These are phyloP conservation scores for Drosophila anomalata DNA, from an alignment of 2,888 invertebrate species.

Conservation along the genomic window DNA sequence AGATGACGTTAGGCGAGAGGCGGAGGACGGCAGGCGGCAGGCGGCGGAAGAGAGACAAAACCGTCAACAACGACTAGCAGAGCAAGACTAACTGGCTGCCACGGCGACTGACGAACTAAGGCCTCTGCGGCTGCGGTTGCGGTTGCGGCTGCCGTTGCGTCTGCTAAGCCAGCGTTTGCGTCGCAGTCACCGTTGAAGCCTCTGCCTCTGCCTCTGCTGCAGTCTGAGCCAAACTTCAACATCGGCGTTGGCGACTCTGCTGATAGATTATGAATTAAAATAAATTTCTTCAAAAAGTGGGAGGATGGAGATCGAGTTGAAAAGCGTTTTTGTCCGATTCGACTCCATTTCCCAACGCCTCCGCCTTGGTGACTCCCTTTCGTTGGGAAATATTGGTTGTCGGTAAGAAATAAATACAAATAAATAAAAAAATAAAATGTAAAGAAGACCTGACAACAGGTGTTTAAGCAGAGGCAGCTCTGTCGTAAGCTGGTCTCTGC, in stretches of 20 bases:
- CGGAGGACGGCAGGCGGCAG: neutral
- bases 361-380: constrained; percentile 25
- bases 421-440: constrained; percentile 13
- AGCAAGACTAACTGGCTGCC: constrained; percentile 74
- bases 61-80: constrained; percentile 73
- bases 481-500: constrained; percentile 43
- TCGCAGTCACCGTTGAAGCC: constrained; percentile 10
- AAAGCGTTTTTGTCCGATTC: constrained; percentile 14
- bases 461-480: constrained; percentile 45
- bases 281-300: constrained; percentile 53
- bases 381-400: constrained; percentile 14
- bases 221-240: constrained; percentile 16
- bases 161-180: constrained; percentile 10
- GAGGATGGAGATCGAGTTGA: constrained; percentile 16
- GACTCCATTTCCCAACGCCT: constrained; percentile 17
- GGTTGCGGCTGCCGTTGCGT: neutral
- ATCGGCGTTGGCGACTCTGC: constrained; percentile 7
- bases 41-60: constrained; percentile 42
- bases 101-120: constrained; percentile 71
- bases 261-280: constrained; percentile 64
- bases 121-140: constrained; percentile 34
- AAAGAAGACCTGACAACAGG: constrained; percentile 56
- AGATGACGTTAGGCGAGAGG: neutral
- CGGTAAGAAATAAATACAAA: constrained; percentile 19
- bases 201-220: constrained; percentile 2